These are phyloP conservation scores for Phalacrocorax pelagicus DNA, from an alignment of 2,113 vertebrate species.

Conservation along the genomic window DNA sequence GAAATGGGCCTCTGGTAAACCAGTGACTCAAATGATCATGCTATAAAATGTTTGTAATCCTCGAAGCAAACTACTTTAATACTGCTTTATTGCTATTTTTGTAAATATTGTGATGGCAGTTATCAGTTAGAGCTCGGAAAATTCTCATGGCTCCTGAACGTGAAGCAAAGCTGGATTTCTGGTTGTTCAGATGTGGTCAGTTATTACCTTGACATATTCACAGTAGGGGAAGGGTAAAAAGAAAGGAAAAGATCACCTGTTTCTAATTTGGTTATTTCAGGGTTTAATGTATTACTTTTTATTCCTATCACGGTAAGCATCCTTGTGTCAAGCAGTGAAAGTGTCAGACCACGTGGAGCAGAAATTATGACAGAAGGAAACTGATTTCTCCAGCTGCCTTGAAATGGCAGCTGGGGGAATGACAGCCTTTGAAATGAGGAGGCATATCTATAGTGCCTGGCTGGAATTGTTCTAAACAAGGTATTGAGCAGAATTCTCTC, in stretches of 20 bases:
- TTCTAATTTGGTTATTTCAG: not conserved
- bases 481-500: not conserved
- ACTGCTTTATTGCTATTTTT: not conserved
- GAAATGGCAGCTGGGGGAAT: not conserved
- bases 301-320: not conserved
- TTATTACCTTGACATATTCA: not conserved
- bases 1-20: not conserved
- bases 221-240: not conserved
- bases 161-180: not conserved
- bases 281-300: not conserved
- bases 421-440: conserved; percentile 15
- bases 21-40: not conserved
- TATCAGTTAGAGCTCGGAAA: not conserved
- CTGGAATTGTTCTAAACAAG: not conserved
- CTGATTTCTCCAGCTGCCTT: conserved; percentile 42
- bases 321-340: not conserved
- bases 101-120: not conserved
- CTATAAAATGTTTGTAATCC: not conserved
- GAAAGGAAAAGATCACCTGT: not conserved
- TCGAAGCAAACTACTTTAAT: not conserved
- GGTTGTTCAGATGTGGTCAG: not conserved
- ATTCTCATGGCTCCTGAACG: not conserved
- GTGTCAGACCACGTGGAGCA: conserved; percentile 9
- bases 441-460: not conserved
- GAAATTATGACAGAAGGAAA: conserved; percentile 17